These are phyloP conservation scores for Sapajus apella DNA, from an alignment of 2,113 vertebrate species.

Conservation along the genomic window DNA sequence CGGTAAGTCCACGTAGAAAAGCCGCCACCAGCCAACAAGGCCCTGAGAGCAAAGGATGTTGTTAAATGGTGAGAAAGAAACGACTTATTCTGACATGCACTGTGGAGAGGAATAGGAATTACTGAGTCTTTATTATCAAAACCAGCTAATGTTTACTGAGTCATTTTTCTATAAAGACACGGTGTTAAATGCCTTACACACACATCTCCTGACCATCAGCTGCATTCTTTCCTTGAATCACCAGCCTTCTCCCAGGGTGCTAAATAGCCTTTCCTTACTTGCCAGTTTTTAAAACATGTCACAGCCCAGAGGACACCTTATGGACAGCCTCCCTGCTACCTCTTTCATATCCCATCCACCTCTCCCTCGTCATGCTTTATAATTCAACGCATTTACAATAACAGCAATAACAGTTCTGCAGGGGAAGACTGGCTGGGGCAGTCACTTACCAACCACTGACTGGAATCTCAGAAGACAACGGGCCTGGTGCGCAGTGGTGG, in stretches of 20 bases:
- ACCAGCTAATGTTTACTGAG: neutral
- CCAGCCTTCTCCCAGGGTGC: neutral
- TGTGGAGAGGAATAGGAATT: neutral
- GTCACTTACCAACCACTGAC: neutral
- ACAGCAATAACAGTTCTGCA: neutral
- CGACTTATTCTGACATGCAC: neutral
- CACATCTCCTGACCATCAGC: neutral
- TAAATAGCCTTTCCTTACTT: neutral
- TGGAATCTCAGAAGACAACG: neutral
- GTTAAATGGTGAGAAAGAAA: neutral
- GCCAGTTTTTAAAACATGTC: neutral
- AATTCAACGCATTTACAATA: neutral
- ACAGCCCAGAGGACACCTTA: neutral
- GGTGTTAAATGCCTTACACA: neutral
- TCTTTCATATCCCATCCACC: neutral
- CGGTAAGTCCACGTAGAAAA: constrained; percentile 99
- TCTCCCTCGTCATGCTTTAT: neutral
- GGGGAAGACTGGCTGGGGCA: neutral
- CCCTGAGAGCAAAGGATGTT: constrained; percentile 85
- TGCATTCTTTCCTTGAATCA: neutral
- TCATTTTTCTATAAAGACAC: neutral
- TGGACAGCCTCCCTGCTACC: neutral
- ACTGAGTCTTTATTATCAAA: neutral
- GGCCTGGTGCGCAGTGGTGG: neutral
- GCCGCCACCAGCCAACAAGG: constrained; percentile 95